Evolutionary conservation across 2,888 invertebrate species (phyloP).

Genomic region (Drosophila fungiperda): DNA sequence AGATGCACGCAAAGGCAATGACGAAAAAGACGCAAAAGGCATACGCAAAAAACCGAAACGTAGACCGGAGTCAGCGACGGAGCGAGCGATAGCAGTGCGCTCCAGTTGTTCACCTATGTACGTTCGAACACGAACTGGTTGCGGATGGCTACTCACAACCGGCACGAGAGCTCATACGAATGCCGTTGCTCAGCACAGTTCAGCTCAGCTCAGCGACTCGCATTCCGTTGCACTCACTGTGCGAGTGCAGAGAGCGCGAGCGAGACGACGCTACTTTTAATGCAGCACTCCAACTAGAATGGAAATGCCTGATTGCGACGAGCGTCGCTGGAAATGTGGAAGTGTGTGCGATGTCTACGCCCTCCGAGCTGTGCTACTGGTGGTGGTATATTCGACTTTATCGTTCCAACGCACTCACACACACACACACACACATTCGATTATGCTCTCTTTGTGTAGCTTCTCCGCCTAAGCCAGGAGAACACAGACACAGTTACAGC

Average conservation of each 20-base stretch:
- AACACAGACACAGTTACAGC: slow-evolving; percentile 37
- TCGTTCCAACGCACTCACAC: slow-evolving; percentile 51
- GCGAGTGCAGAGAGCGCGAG: slow-evolving; percentile 39
- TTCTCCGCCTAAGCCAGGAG: slow-evolving; percentile 47
- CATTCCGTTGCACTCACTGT: slow-evolving; percentile 70
- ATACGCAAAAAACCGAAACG: slow-evolving; percentile 43
- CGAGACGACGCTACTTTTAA: slow-evolving; percentile 53
- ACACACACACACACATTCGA: background rate
- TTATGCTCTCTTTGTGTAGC: slow-evolving; percentile 27
- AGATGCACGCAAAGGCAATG: slow-evolving; percentile 49
- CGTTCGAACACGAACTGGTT: slow-evolving; percentile 85
- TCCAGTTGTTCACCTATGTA: slow-evolving; percentile 84
- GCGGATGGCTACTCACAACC: slow-evolving; percentile 62
- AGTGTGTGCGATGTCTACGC: slow-evolving; percentile 43
- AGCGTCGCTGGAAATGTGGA: slow-evolving; percentile 44
- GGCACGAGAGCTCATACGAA: slow-evolving; percentile 68
- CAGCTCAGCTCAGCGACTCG: slow-evolving; percentile 25
- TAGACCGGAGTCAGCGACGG: slow-evolving; percentile 43
- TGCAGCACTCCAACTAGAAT: slow-evolving; percentile 62
- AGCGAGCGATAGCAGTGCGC: slow-evolving; percentile 63
- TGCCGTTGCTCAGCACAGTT: slow-evolving; percentile 58
- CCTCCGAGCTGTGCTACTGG: slow-evolving; percentile 49
- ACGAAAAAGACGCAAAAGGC: slow-evolving; percentile 21
- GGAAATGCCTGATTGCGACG: slow-evolving; percentile 32
- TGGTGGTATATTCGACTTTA: slow-evolving; percentile 41